Base-by-base conservation (phyloP, 2,888 invertebrate species). In the Iselma pallidipennis region DNA sequence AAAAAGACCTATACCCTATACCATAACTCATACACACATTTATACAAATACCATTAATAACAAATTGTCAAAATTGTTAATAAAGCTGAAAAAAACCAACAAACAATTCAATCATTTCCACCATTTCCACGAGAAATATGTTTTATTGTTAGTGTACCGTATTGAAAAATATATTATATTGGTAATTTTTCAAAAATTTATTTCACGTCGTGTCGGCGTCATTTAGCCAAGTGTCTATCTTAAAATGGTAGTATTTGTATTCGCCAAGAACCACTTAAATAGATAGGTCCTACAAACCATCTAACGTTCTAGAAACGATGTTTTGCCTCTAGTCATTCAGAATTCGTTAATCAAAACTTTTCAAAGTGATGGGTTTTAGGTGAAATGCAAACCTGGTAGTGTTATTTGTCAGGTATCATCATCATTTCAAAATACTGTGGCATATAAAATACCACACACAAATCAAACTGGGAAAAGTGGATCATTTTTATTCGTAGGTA, bases 401-500 rank as follows among this genome's bases (percentile, higher is more conserved):
- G 37, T 19, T 28, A 57, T 61, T 61, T 61, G 56, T 53, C 57
- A 57, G 52, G 51, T 33, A 61, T 53, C 57, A 56, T 61, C 45
- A 42, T 21, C 16, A 19, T 19, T 42, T 6, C 6, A 37, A 37
- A 16, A 37, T 37, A 19, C 7, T 48, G 25, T 33, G n/a, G 42
- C 50, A 49, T 26, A 54, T 29, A 31, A 60, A 49, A 29, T 55
- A 25, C 42, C 21, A 10, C 19, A 42, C 50, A n/a, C 51, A 55
- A 71, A 74, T 72, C 74, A 71, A 66, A 70, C 75, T 21, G 42
- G 19, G 21, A 42, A 42, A 74, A 76, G 74, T 74, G 76, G 74
- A 74, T 74, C 76, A 75, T 76, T 76, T 76, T 75, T 76, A 75
- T 68, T 69, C 65, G 63, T 55, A n/a, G n/a, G n/a, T n/a, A n/a